These are phyloP conservation scores for Pandemis corylana DNA, from an alignment of 2,888 invertebrate species.

Conservation along the genomic window DNA sequence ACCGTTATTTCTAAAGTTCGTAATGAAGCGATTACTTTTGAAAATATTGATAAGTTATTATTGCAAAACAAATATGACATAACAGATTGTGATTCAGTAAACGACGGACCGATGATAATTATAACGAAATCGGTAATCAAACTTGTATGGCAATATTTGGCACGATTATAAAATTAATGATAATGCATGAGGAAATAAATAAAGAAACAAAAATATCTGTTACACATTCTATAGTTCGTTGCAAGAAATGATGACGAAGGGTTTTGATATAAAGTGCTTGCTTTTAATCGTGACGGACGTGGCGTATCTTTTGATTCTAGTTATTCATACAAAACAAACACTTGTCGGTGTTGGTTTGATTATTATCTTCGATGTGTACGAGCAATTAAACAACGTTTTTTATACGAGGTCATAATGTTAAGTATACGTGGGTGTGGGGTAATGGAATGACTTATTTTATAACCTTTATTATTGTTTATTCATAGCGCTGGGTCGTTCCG, in stretches of 20 bases:
- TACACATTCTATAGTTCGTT: conserved; percentile 24
- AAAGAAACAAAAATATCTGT: conserved; percentile 41
- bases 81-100: conserved; percentile 46
- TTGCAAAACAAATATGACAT: conserved; percentile 49
- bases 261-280: conserved; percentile 30
- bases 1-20: conserved; percentile 22
- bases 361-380: conserved; percentile 27
- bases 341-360: conserved; percentile 30
- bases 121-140: conserved; percentile 39
- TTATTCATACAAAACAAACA: conserved; percentile 44
- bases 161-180: conserved; percentile 30
- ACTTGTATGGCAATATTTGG: conserved; percentile 44
- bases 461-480: not conserved
- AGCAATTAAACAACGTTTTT: conserved; percentile 28
- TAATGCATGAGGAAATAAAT: conserved; percentile 40
- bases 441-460: not conserved
- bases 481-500: too few relatives aligned
- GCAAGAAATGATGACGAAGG: conserved; percentile 42
- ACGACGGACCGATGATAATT: conserved; percentile 29
- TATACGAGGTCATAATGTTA: conserved; percentile 23
- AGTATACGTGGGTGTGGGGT: not conserved
- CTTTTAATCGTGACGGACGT: conserved; percentile 43
- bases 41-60: conserved; percentile 47
- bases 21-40: conserved; percentile 33
- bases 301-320: conserved; percentile 39